Percentiles rank a stretch among this genome's conserved stretches.
phyloP scores from a whole-genome alignment of 2,888 invertebrate genomes.

The Dryobotodes eremita region DNA sequence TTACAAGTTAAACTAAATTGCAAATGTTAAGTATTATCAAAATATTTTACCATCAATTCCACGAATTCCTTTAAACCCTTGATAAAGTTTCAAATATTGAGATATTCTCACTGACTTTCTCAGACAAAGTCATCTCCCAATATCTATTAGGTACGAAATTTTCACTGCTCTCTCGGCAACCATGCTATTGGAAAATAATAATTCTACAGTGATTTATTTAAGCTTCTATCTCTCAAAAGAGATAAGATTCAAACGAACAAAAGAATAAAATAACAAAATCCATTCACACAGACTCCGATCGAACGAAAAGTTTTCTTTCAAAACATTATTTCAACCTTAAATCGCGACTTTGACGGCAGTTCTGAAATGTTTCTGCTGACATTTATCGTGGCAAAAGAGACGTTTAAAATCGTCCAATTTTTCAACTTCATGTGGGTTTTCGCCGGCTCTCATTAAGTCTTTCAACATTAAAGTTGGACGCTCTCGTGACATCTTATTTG shows the following conservation, averaged over 20 bases:
- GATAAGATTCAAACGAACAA: slow-evolving; percentile 45
- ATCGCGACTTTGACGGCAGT: slow-evolving; percentile 53
- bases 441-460: slow-evolving; percentile 42
- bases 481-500: slow-evolving; percentile 20
- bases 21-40: neutral
- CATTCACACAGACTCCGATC: slow-evolving; percentile 53
- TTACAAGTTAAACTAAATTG: neutral
- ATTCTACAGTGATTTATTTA: slow-evolving; percentile 40
- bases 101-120: slow-evolving; percentile 4
- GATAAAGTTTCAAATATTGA: neutral
- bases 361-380: slow-evolving; percentile 38
- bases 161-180: neutral
- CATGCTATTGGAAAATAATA: slow-evolving; percentile 8
- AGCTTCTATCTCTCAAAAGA: slow-evolving; percentile 25
- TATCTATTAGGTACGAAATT: neutral
- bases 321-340: slow-evolving; percentile 62
- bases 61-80: neutral
- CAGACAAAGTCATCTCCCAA: neutral
- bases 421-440: slow-evolving; percentile 36
- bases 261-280: slow-evolving; percentile 58
- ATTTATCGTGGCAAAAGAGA: slow-evolving; percentile 40
- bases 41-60: neutral
- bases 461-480: slow-evolving; percentile 44
- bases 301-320: slow-evolving; percentile 58
- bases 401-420: slow-evolving; percentile 45